Evolutionary conservation across 1,140 invertebrate genomes (phyloP), one percentile per base, ranked within the genome.

Genomic region (Drosophila prosaltans): DNA sequence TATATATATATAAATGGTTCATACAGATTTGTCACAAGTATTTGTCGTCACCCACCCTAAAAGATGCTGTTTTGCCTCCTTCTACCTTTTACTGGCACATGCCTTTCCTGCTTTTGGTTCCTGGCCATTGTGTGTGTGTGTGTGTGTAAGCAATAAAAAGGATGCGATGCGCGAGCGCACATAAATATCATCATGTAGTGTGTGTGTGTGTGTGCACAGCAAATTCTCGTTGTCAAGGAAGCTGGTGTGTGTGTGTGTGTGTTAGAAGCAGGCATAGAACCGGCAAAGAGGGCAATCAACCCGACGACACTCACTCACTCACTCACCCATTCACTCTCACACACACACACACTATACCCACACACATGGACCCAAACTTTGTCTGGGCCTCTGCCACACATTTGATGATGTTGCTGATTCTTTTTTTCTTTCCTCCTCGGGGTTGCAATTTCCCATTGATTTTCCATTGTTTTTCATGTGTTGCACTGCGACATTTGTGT

Each of bases 391-490:
- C 28, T 75, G 69, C 66, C 32, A 36, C 32, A 36, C 32, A 36
- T 36, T 1, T 36, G 32, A 36, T 36, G 32, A 36, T 3, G 32
- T 6, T 36, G 72, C 65, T 60, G 65, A 36, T 66, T 65, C 62
- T 54, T 62, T 70, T 67, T 69, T 73, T 59, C 66, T 71, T 85
- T 79, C 75, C 41, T 85, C 72, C 74, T 79, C 69, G 59, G 80
- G 85, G 80, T 90, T 89, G 85, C 84, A 76, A 85, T 85, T 90
- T 83, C 81, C 45, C 77, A 88, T 89, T 90, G 85, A 90, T 89
- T 89, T 89, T 90, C 67, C 63, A 61, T 67, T 83, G 74, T 71
- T 78, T 11, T 43, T 40, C 48, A 16, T 70, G 43, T 63, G 28
- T 60, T 30, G 68, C 82, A 82, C 71, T 79, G 76, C 78, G 74